These are phyloP conservation scores for Thereva nobilitata DNA, from an alignment of 2,888 invertebrate genomes.

Conservation along the genomic window DNA sequence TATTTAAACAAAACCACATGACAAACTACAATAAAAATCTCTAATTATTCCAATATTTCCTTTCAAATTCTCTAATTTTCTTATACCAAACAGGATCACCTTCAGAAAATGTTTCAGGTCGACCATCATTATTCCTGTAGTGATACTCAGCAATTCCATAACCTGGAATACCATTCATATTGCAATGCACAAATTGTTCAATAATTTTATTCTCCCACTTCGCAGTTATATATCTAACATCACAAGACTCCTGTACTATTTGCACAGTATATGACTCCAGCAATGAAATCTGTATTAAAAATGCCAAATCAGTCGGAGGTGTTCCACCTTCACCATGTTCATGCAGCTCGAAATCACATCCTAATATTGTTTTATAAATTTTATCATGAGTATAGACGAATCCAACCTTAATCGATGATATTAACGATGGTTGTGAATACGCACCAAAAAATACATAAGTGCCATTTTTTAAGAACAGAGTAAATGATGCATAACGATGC, in stretches of 20 bases:
- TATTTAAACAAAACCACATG: too few species aligned
- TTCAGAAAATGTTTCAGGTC: slow-evolving; percentile 59
- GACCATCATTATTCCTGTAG: slow-evolving; percentile 65
- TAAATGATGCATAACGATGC: too few species aligned
- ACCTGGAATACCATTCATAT: slow-evolving; percentile 63
- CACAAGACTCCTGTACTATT: slow-evolving; percentile 64
- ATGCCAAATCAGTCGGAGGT: slow-evolving; percentile 68
- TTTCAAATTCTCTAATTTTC: slow-evolving; percentile 55
- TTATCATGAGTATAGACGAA: slow-evolving; percentile 63
- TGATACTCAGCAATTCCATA: slow-evolving; percentile 76
- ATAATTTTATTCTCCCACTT: slow-evolving; percentile 71
- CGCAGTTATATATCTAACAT: slow-evolving; percentile 68
- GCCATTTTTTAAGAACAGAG: slow-evolving; percentile 73
- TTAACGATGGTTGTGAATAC: slow-evolving; percentile 71
- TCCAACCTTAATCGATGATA: slow-evolving; percentile 67
- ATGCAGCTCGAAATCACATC: slow-evolving; percentile 67
- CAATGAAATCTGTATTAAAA: slow-evolving; percentile 63
- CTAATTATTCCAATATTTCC: slow-evolving; percentile 27
- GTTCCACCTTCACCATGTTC: slow-evolving; percentile 70
- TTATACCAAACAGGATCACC: slow-evolving; percentile 65
- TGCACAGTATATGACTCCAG: slow-evolving; percentile 64
- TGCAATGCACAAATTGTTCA: slow-evolving; percentile 63
- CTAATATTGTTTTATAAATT: slow-evolving; percentile 63
- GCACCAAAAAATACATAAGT: slow-evolving; percentile 71
- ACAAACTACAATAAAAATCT: too few species aligned